Conservation (phyloP, 1,140 invertebrate genomes). For the Dufourea novaeangliae region DNA sequence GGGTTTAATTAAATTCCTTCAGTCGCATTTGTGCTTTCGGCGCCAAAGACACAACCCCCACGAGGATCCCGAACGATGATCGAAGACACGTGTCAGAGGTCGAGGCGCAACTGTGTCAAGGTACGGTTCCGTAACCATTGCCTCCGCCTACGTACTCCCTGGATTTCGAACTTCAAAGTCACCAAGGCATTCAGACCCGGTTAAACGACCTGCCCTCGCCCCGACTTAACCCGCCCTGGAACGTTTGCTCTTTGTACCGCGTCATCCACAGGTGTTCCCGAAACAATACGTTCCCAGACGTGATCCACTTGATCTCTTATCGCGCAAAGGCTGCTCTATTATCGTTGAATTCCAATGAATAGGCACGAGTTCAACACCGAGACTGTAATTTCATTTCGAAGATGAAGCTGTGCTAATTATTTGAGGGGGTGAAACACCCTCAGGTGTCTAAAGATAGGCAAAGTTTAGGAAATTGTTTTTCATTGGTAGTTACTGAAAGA, state of each 20-base stretch:
- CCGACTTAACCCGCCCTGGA: not conserved
- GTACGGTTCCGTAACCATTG: not conserved
- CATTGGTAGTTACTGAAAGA: too few species aligned
- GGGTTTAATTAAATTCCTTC: conserved; percentile 42
- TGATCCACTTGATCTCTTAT: not conserved
- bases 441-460: too few species aligned
- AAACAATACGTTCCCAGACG: conserved; percentile 7
- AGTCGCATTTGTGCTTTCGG: too few species aligned
- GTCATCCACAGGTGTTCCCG: conserved; percentile 40
- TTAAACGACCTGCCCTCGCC: conserved; percentile 13
- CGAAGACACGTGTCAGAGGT: conserved; percentile 1
- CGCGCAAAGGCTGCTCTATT: not conserved
- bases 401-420: too few species aligned
- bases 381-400: too few species aligned
- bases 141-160: not conserved
- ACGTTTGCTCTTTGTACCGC: conserved; percentile 38
- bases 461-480: too few species aligned
- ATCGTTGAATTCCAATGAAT: too few species aligned
- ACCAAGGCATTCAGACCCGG: not conserved
- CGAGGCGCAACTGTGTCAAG: conserved; percentile 4
- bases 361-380: too few species aligned
- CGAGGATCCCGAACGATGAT: not conserved
- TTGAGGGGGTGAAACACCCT: too few species aligned
- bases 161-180: conserved; percentile 14
- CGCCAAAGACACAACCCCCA: too few species aligned